phyloP scores from a whole-genome alignment of 1,140 invertebrate genomes.

The Marisa cornuarietis region DNA sequence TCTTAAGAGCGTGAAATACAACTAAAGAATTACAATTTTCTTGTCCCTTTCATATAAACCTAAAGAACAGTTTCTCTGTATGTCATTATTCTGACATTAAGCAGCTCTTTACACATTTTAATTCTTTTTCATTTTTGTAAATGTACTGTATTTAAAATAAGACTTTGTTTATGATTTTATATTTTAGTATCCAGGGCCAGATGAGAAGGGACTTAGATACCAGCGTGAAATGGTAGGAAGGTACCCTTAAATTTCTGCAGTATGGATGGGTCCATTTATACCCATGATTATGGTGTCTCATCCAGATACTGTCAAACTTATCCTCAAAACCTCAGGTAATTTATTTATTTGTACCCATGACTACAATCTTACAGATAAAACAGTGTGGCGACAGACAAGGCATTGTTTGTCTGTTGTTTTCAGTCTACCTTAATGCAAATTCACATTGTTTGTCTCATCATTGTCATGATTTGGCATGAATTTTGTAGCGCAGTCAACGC shows the following conservation, averaged over 20 bases:
- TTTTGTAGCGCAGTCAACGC: no score
- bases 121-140: not conserved
- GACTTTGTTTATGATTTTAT: not conserved
- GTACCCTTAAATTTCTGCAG: slow-evolving; percentile 24
- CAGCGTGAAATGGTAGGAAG: slow-evolving; percentile 32
- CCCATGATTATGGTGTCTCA: slow-evolving; percentile 1
- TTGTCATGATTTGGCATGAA: not conserved
- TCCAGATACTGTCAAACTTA: slow-evolving; percentile 18
- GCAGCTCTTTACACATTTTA: not conserved
- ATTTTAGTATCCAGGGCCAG: slow-evolving; percentile 44
- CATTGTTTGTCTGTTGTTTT: no score
- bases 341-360: no score
- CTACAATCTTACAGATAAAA: no score
- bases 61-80: not conserved
- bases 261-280: slow-evolving; percentile 21
- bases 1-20: no score
- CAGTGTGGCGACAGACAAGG: no score
- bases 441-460: not conserved
- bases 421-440: not conserved
- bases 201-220: slow-evolving; percentile 41
- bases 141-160: not conserved
- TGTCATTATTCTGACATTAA: not conserved
- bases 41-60: not conserved
- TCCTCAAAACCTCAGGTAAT: slow-evolving; percentile 25
- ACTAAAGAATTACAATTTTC: no score